These are phyloP conservation scores for Hemiprocne comata DNA, from an alignment of 2,113 vertebrate genomes.

Conservation along the genomic window DNA sequence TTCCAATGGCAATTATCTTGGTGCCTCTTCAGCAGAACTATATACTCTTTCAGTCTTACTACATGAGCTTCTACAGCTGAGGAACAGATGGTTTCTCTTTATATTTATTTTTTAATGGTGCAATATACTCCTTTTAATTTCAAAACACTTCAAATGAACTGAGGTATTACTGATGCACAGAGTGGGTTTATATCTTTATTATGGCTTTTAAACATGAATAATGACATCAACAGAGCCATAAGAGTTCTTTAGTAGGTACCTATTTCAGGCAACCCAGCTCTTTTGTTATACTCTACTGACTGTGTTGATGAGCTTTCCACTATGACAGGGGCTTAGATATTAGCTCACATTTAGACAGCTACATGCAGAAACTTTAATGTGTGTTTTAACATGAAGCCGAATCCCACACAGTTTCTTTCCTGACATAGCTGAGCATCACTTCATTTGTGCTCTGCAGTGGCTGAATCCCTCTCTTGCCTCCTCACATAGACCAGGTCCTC, in stretches of 20 bases:
- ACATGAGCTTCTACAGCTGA: neutral
- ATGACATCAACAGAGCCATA: neutral
- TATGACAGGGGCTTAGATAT: neutral
- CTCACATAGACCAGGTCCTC: neutral
- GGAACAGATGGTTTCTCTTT: neutral
- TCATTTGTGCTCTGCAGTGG: neutral
- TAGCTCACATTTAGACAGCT: neutral
- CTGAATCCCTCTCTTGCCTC: neutral
- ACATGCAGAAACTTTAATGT: neutral
- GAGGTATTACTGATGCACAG: neutral
- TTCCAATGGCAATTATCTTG: rapidly evolving
- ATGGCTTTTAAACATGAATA: neutral
- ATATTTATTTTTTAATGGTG: neutral
- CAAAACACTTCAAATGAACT: neutral
- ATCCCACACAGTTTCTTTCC: neutral
- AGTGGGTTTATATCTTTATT: neutral
- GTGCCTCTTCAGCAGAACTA: neutral
- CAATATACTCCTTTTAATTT: neutral
- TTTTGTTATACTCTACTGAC: neutral
- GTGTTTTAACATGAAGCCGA: neutral
- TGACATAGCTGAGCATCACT: neutral
- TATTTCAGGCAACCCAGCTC: neutral
- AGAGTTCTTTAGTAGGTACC: neutral
- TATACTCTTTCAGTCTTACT: neutral
- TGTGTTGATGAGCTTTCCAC: neutral